These are phyloP conservation scores for Iphiclides podalirius DNA, from an alignment of 2,888 invertebrate species.

Conservation along the genomic window DNA sequence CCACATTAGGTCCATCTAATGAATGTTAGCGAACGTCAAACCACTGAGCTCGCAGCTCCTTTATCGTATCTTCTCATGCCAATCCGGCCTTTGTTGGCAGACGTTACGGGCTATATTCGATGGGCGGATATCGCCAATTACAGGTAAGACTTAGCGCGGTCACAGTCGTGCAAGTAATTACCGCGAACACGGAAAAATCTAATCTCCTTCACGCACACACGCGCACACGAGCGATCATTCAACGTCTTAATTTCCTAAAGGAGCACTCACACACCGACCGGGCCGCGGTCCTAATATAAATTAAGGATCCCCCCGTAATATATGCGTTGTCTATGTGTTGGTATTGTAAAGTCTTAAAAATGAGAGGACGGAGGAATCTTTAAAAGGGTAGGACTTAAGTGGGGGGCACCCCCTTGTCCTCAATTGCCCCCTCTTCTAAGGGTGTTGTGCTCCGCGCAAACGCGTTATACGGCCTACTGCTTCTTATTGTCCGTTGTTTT, in stretches of 20 bases:
- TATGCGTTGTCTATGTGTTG: constrained; percentile 62
- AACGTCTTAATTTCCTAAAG: constrained; percentile 41
- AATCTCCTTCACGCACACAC: constrained; percentile 56
- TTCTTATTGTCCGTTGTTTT: constrained; percentile 72
- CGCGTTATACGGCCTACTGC: constrained; percentile 70
- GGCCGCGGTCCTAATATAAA: constrained; percentile 55
- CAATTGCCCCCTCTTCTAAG: constrained; percentile 37
- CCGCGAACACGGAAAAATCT: constrained; percentile 73
- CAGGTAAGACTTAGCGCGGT: constrained; percentile 14
- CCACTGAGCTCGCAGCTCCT: constrained; percentile 12
- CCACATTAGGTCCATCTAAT: constrained; percentile 42
- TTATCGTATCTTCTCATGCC: constrained; percentile 11
- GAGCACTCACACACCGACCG: constrained; percentile 43
- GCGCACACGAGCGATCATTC: constrained; percentile 18
- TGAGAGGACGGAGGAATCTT: constrained; percentile 77
- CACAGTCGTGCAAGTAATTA: constrained; percentile 57
- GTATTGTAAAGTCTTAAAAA: constrained; percentile 80
- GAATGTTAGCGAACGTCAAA: constrained; percentile 29
- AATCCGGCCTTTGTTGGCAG: constrained; percentile 13
- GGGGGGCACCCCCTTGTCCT: constrained; percentile 54
- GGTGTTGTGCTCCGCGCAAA: constrained; percentile 59
- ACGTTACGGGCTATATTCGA: constrained; percentile 14
- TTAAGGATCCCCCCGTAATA: constrained; percentile 59
- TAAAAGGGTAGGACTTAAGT: constrained; percentile 78
- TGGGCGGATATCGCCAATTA: constrained; percentile 6